phyloP scores from a whole-genome alignment of 1,140 invertebrate species.

The Frieseomelitta varia region DNA sequence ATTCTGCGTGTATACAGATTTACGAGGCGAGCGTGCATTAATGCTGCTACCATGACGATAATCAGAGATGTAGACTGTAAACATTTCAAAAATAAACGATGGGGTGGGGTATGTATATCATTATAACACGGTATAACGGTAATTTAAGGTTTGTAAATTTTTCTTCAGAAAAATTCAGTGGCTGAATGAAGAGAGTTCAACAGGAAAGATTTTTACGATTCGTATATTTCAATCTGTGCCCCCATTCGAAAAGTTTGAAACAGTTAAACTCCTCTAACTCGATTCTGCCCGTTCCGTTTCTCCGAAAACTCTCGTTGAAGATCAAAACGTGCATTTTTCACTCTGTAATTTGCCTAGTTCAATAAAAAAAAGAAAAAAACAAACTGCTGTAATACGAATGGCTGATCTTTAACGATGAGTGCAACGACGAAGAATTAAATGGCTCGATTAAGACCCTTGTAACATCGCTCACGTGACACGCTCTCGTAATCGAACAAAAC shows the following conservation, averaged over 20 bases:
- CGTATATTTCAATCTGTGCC: neutral
- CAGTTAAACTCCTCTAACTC: neutral
- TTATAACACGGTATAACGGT: too few species aligned
- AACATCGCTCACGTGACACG: slow-evolving; percentile 10
- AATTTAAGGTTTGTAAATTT: neutral
- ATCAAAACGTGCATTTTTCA: slow-evolving; percentile 9
- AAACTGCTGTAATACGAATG: neutral
- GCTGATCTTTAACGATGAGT: neutral
- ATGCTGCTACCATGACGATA: neutral
- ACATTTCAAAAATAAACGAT: neutral
- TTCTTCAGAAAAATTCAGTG: neutral
- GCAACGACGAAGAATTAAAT: slow-evolving; percentile 22
- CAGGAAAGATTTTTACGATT: neutral
- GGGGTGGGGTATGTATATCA: too few species aligned
- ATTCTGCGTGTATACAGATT: neutral
- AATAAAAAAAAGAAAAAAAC: neutral
- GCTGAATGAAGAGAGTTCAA: neutral
- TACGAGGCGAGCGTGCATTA: neutral
- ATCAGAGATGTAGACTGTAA: neutral
- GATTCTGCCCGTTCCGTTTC: neutral
- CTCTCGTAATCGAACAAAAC: slow-evolving; percentile 18
- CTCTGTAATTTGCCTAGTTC: neutral
- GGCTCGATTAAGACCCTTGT: slow-evolving; percentile 7
- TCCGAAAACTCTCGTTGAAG: neutral
- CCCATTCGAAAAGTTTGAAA: neutral